Evolutionary conservation across 2,888 invertebrate genomes (phyloP), one percentile per base, ranked within the genome.

Genomic region (Fabriciana adippe): DNA sequence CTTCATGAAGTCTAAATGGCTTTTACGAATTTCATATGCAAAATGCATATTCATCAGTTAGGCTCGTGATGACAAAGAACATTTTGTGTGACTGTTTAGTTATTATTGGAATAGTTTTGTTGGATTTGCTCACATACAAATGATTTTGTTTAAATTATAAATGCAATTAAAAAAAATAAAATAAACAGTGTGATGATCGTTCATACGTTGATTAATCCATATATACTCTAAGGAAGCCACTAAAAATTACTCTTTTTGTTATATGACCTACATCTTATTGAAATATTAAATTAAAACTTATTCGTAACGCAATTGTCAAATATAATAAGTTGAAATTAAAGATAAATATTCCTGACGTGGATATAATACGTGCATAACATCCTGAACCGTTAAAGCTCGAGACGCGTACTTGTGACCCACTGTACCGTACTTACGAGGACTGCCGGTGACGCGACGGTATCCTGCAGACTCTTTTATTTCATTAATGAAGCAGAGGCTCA

Each of bases 391-490:
- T 62, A 62, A 61, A 67, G 61, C 67, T 67, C 67, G 55, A 56
- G 67, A 67, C 61, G 50, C 55, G 55, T 62, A 67, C 67, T 67
- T 67, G 67, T 67, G 67, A 62, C 67, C 67, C 67, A 67, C 66
- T 66, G 69, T 66, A 61, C 61, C 66, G 51, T 53, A 48, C 55
- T 63, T 21, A 63, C 57, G 56, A 53, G 56, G 62, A 66, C 55
- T 56, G 61, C 55, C 61, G 61, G 59, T 59, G 69, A 59, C 63
- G 62, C 59, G 57, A 66, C 66, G 62, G 59, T 66, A 62, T 69
- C 69, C 69, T 68, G 67, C 70, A 67, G 56, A 45, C 68, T 70
- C 70, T 65, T 70, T 61, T 70, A 70, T 68, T 67, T 64, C 59
- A 65, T 67, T 70, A 70, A 70, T 67, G 70, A 70, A 70, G 67